Base-by-base conservation (phyloP, 2,888 invertebrate genomes). In the Amblyjoppa fuscipennis region DNA sequence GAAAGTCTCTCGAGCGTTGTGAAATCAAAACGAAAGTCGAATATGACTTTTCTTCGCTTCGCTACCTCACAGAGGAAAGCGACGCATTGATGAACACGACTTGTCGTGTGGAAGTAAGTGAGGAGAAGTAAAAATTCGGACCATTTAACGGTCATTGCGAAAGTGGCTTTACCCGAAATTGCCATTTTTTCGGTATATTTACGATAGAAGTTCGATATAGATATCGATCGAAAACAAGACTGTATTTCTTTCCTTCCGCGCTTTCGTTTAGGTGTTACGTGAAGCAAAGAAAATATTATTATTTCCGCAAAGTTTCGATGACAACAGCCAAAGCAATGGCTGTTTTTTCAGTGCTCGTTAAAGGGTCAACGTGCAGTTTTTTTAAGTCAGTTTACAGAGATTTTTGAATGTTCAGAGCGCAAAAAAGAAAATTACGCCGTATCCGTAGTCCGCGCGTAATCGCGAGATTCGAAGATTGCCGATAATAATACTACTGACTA, bases 1-100 rank as follows among this genome's bases (percentile, higher is more conserved):
- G 69, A 28, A 59, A 70, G 31, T 69, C 25, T 70, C 49, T 70
- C 25, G 6, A 28, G 20, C 70, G 70, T 70, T 70, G 70, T 51
- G 28, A 51, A 28, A 51, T 31, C n/a, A 49, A 51, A 49, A 70
- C 49, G 49, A 70, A 25, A 16, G 51, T 11, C 20, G 41, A n/a
- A 25, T 64, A 64, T 64, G 64, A 64, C 34, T 31, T 31, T 31
- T 64, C 28, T 2, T 64, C 34, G 16, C 31, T 34, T 64, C 16
- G 31, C 4, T 64, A 4, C 16, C 6, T 5, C 64, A 5, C 31
- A 7, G 16, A 6, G 31, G n/a, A n/a, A 13, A 2, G 6, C 16
- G 6, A 3, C 13, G 31, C 28, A 13, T 31, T 20, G 53, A 56
- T 49, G 16, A 49, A 49, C 16, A 16, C 45, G 16, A 3, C 5